phyloP scores from a whole-genome alignment of 2,113 vertebrate genomes.

The Colaptes auratus region DNA sequence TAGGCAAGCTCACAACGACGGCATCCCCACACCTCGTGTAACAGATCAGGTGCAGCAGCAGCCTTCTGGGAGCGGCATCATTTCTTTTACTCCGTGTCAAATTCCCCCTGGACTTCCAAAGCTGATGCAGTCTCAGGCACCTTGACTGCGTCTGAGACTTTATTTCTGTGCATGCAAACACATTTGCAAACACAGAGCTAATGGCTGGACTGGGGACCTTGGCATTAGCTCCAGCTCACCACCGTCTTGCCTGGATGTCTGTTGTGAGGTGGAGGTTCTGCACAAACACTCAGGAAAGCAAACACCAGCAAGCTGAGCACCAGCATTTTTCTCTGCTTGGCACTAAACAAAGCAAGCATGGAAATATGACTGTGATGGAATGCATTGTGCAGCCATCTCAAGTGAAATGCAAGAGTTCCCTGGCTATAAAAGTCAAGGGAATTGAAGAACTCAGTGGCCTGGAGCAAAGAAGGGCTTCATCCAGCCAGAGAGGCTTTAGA shows the following conservation, averaged over 20 bases:
- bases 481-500: not conserved
- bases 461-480: not conserved
- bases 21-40: not conserved
- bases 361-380: slow-evolving; percentile 16
- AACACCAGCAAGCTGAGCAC: not conserved
- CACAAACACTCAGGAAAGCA: not conserved
- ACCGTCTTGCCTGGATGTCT: not conserved
- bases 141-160: not conserved
- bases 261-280: not conserved
- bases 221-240: not conserved
- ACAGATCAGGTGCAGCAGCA: not conserved
- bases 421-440: not conserved
- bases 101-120: not conserved
- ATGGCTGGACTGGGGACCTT: not conserved
- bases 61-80: not conserved
- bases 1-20: not conserved
- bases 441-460: not conserved
- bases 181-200: not conserved
- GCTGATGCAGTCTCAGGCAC: not conserved
- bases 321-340: not conserved
- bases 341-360: not conserved
- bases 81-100: not conserved
- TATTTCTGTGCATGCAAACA: not conserved
- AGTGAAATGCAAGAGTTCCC: slow-evolving; percentile 4
- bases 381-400: not conserved